A percentile compares a stretch with the other conserved stretches of the same genome.
Evolutionary conservation across 2,888 invertebrate genomes (phyloP).

Genomic region (Buathra laborator): DNA sequence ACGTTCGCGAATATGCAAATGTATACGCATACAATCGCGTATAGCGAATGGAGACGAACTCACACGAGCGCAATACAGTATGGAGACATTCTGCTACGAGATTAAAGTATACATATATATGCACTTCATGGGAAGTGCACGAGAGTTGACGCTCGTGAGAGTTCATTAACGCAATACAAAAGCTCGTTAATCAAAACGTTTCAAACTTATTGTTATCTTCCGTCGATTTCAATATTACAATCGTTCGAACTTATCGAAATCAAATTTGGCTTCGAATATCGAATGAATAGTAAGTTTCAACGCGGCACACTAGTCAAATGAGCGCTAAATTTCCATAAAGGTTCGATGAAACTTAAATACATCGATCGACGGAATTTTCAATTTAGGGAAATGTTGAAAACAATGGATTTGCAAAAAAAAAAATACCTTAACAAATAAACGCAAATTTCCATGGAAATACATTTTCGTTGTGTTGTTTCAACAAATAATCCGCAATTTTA

Average conservation of each 20-base stretch:
- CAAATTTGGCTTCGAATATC: background rate
- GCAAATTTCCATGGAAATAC: no score
- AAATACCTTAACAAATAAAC: no score
- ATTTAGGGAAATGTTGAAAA: no score
- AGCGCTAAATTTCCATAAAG: no score
- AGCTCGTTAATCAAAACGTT: background rate
- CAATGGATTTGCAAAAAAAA: no score
- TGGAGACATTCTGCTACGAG: slow-evolving; percentile 4
- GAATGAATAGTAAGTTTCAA: background rate
- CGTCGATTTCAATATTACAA: background rate
- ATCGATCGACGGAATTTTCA: no score
- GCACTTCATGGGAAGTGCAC: background rate
- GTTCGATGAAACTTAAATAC: no score
- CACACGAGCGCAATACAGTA: background rate
- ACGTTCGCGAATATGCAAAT: slow-evolving; percentile 53
- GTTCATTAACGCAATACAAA: slow-evolving; percentile 22
- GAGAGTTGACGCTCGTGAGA: slow-evolving; percentile 11
- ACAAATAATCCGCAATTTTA: no score
- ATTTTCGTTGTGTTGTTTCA: no score
- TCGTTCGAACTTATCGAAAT: background rate
- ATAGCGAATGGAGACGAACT: slow-evolving; percentile 34
- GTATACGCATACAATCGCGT: slow-evolving; percentile 43
- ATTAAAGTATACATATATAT: slow-evolving; percentile 5
- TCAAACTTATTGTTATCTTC: background rate
- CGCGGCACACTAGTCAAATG: no score